These are phyloP conservation scores for Dromococcyx pavoninus DNA, from an alignment of 2,797 vertebrate genomes.

Conservation along the genomic window DNA sequence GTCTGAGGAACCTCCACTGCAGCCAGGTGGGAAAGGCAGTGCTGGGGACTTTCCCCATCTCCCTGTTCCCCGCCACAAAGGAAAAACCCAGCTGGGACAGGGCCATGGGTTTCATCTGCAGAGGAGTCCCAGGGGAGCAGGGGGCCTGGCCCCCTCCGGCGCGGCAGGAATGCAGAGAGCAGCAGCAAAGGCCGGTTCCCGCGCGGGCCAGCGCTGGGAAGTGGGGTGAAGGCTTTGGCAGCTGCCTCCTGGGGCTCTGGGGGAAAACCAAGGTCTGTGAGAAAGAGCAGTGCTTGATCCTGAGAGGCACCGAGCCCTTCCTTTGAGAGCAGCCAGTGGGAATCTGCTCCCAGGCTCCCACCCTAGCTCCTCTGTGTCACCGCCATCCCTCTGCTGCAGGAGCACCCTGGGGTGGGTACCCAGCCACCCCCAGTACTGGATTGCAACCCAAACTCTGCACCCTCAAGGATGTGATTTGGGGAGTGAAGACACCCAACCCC, in stretches of 20 bases:
- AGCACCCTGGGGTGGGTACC: not conserved
- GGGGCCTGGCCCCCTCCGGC: not conserved
- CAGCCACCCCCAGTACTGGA: not conserved
- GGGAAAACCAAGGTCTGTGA: slow-evolving; percentile 30
- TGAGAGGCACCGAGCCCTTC: not conserved
- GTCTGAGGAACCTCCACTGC: not conserved
- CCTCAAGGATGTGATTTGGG: not conserved
- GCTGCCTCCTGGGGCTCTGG: not conserved
- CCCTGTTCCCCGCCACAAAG: not conserved
- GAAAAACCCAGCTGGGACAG: not conserved
- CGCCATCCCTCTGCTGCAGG: not conserved
- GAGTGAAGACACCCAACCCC: not conserved
- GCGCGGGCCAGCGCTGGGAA: not conserved
- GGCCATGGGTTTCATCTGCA: not conserved
- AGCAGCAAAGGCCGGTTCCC: not conserved
- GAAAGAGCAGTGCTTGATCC: slow-evolving; percentile 32
- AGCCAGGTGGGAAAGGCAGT: not conserved
- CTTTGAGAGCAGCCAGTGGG: not conserved
- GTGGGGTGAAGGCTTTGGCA: not conserved
- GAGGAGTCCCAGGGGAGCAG: not conserved
- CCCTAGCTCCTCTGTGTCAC: fast-evolving
- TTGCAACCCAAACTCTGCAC: not conserved
- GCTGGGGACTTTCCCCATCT: not conserved
- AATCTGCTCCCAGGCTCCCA: slow-evolving; percentile 1
- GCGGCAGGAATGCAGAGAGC: slow-evolving; percentile 18